Base-by-base conservation (phyloP, 1,140 invertebrate genomes). In the Antheraea pernyi region DNA sequence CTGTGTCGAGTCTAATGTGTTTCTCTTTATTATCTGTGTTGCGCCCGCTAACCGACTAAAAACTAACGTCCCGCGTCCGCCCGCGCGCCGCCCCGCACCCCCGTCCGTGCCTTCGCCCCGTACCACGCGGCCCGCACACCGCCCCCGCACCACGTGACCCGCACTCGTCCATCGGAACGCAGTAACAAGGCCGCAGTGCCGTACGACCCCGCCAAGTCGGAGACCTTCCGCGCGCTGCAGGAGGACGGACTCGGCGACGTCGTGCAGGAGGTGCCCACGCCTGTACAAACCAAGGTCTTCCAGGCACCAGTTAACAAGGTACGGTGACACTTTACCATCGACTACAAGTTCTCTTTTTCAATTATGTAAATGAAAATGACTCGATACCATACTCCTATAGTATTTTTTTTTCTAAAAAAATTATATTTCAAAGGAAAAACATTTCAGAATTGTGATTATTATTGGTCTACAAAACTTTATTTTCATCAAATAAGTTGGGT, bases 201-300 rank as follows among this genome's bases (percentile, higher is more conserved):
- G 80, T 97, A 96, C 93, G 96, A 97, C 93, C 97, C 96, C 74
- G 95, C 95, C 86, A 96, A 96, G 92, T 97, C 96, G 84, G 96
- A 97, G 87, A 97, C 96, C 30, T 97, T 95, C 94, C 96, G 95
- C 93, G 96, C 95, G 79, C 94, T 97, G 59, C 96, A 97, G 91
- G 96, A 97, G 89, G 95, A 96, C 74, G 93, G 94, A 81, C 85
- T 93, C 46, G 94, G 94, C 58, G 93, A 94, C 81, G 81, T 88
- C 10, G 91, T 95, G 61, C 95, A 96, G 69, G 96, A 96, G 91
- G 93, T 95, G 69, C 93, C 93, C 74, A 88, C 92, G 74, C 96
- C 96, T 69, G 94, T 94, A 60, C 95, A 95, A 83, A 93, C 95
- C 76, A 96, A 95, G 92, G 94, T 97, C 84, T 97, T 96, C 92